Evolutionary conservation across 2,888 invertebrate genomes (phyloP).

Genomic region (Tribolium freemani): DNA sequence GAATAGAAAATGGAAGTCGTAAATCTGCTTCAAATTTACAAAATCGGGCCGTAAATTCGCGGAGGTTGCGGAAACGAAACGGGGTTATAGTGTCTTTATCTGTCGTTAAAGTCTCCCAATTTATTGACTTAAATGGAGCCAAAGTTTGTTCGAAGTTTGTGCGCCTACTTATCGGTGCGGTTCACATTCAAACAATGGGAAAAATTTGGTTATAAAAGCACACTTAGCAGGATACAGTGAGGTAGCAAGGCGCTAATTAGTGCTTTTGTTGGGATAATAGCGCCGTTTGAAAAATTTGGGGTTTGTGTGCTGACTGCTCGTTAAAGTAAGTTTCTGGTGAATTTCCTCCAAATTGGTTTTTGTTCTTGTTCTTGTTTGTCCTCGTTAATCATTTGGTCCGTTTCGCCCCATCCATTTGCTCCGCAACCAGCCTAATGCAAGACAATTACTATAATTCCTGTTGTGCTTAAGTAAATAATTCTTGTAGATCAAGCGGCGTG

Average conservation of each 20-base stretch:
- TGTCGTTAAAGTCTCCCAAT: background rate
- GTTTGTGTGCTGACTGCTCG: background rate
- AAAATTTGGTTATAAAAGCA: background rate
- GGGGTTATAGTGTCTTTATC: background rate
- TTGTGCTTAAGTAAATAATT: constrained; percentile 40
- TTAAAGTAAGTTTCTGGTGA: background rate
- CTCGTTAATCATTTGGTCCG: constrained; percentile 11
- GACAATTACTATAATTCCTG: constrained; percentile 37
- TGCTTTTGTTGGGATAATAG: background rate
- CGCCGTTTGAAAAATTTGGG: background rate
- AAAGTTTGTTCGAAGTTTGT: too few relatives aligned
- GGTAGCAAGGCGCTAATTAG: background rate
- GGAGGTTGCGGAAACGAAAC: background rate
- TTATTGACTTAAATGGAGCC: background rate
- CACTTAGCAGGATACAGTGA: background rate
- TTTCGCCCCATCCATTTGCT: constrained; percentile 1
- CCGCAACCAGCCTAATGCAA: constrained; percentile 19
- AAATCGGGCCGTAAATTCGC: background rate
- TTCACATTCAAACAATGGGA: too few relatives aligned
- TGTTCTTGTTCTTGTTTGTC: background rate
- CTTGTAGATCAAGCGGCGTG: constrained; percentile 22
- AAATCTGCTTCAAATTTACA: background rate
- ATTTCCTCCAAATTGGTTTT: background rate
- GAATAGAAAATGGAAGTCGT: background rate
- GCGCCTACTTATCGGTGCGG: too few relatives aligned